Base-by-base conservation (phyloP, 2,113 vertebrate species). In the Burhinus bistriatus region DNA sequence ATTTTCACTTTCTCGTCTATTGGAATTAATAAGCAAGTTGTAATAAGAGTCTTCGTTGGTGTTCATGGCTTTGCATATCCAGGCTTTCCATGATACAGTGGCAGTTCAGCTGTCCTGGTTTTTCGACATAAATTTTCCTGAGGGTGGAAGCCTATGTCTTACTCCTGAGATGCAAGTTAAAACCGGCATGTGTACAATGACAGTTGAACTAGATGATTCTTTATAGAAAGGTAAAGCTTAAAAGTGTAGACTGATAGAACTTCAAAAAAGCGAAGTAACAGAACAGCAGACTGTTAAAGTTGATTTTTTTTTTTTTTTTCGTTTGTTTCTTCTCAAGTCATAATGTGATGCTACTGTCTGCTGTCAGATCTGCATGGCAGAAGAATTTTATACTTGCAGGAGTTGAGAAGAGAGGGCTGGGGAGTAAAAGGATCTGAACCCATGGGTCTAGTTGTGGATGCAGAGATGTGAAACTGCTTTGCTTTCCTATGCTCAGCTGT, bases 161-260 rank as follows among this genome's bases (percentile, higher is more conserved):
- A 16, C 3, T 49, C 29, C 27, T 15, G 75, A 90, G 66, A 34
- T 36, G 16, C 0, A 0, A 44, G 15, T 86, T 87, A 10, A 25
- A 84, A 89, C 20, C 0, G 1, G 8, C 11, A 2, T 42, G 10
- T 16, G 21, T 59, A 9, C 26, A 12, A 0, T 36, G 34, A 3
- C 3, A 0, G 21, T 30, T 82, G 15, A 57, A 61, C 12, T 34
- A 36, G 7, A 11, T 82, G 89, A 2, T 12, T 5, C 44, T 70
- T 34, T 30, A 7, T 79, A 34, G 55, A 73, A 75, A 38, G 4
- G 6, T 70, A 62, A 69, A 82, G 12, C 34, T 75, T 83, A 12
- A 36, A 57, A 62, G 15, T 7, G 4, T 77, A 30, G 36, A 30
- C 30, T 72, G 16, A 21, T 21, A 57, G 47, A 55, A 62, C 38